A percentile compares a stretch with the other conserved stretches of the same genome.
phyloP scores from a whole-genome alignment of 1,140 invertebrate species.

The Diabrotica virgifera region DNA sequence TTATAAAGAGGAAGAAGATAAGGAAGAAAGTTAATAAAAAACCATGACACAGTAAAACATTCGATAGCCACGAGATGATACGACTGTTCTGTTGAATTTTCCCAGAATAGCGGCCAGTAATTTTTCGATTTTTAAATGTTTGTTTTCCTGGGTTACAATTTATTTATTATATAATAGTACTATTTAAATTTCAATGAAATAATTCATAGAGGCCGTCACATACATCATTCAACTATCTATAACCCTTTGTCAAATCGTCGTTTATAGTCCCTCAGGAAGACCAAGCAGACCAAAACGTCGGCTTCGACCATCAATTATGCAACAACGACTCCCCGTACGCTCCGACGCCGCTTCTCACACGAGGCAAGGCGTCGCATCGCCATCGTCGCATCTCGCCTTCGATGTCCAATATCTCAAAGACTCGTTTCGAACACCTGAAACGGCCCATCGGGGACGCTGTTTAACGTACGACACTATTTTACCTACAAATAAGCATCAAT shows the following conservation, averaged over 20 bases:
- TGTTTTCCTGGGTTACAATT: too few species aligned
- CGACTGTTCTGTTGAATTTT: too few species aligned
- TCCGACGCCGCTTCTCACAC: not conserved
- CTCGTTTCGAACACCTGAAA: not conserved
- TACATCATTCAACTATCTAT: not conserved
- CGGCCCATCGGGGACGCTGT: not conserved
- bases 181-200: too few species aligned
- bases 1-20: too few species aligned
- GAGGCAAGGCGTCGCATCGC: not conserved
- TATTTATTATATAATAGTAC: too few species aligned
- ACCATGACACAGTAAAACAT: too few species aligned
- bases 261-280: not conserved
- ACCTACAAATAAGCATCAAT: not conserved
- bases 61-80: too few species aligned
- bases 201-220: too few species aligned
- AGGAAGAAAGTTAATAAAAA: too few species aligned
- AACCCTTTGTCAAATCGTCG: constrained; percentile 1
- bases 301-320: not conserved
- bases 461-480: not conserved
- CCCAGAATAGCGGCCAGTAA: too few species aligned
- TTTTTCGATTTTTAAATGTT: too few species aligned
- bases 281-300: not conserved
- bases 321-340: constrained; percentile 1
- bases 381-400: constrained; percentile 1
- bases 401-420: not conserved